Evolutionary conservation across 2,113 vertebrate species (phyloP), one percentile per base, ranked within the genome.

Genomic region (Promerops cafer): DNA sequence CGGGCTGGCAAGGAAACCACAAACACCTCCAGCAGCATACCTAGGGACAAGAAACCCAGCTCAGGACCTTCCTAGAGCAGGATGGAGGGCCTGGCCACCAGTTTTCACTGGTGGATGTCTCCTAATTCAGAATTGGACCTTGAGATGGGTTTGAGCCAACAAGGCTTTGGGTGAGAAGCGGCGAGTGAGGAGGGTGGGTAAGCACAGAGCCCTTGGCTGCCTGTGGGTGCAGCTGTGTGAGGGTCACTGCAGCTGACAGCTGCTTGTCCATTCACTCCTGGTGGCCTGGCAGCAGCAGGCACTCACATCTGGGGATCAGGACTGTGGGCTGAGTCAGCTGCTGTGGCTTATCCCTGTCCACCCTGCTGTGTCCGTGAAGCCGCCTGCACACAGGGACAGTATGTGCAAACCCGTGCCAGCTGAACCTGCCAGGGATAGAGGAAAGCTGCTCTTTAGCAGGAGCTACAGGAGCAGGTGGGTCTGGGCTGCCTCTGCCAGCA

Each of bases 21-120:
- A 17, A 8, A 37, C 26, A 83, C 37, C 40, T 77, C 66, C 3
- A 2, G 2, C 2, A 1, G 21, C 6, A 0, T 6, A 16, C 21
- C 33, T 16, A 54, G 39, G 49, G 26, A 31, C 20, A 54, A 53
- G 13, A 89, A 77, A 80, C 28, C 10, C 26, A 17, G 35, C 63
- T 27, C 64, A 63, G 56, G 26, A 81, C 7, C 45, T 47, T 81
- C 18, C 39, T 54, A 45, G 72, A 40, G 69, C 42, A 83, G 59
- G 28, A 11, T 50, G 31, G 15, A 35, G 13, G 2, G 45, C 33
- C 61, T 90, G 79, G 13, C 21, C 53, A 49, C 16, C 1, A 1
- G 13, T 6, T 92, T 19, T 30, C 70, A 50, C 16, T 1, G 12
- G 20, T 60, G 15, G 19, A 3, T 76, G 10, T 49, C 27, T 64